Percentiles rank a stretch among this genome's conserved stretches.
Evolutionary conservation across 92 coral and sea anemone species (phyloP).

Genomic region (Montipora capitata): DNA sequence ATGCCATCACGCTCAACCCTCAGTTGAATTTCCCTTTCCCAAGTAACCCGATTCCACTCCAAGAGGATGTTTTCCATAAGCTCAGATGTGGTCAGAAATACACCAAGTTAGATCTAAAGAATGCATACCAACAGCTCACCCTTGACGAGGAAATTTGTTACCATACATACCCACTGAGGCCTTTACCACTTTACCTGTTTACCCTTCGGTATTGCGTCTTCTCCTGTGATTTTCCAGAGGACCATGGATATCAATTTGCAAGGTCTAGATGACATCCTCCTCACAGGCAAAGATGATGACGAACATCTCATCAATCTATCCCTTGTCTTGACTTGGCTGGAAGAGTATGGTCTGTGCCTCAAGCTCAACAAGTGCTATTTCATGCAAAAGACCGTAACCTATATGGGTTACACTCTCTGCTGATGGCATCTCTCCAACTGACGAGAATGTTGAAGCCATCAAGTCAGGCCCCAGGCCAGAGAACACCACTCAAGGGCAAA

Average conservation of each 20-base stretch:
- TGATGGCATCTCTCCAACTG: constrained; percentile 70
- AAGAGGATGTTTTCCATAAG: constrained; percentile 73
- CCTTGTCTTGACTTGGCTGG: constrained; percentile 48
- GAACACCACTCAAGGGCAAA: constrained; percentile 58
- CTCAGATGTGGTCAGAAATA: constrained; percentile 60
- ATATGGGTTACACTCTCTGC: constrained; percentile 74
- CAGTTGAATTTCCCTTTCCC: constrained; percentile 58
- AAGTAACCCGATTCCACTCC: constrained; percentile 66
- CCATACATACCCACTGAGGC: constrained; percentile 69
- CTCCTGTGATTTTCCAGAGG: constrained; percentile 69
- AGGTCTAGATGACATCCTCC: constrained; percentile 78
- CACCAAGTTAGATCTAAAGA: constrained; percentile 73
- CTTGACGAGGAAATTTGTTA: constrained; percentile 66
- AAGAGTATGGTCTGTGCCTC: constrained; percentile 65
- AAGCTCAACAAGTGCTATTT: constrained; percentile 73
- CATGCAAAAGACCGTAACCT: constrained; percentile 71
- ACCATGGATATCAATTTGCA: constrained; percentile 73
- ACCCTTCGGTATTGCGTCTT: constrained; percentile 73
- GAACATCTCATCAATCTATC: constrained; percentile 64
- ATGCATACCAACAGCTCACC: constrained; percentile 78
- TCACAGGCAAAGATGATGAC: constrained; percentile 66
- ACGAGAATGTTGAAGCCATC: constrained; percentile 78
- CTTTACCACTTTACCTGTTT: constrained; percentile 58
- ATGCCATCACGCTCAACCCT: constrained; percentile 66
- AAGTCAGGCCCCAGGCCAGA: constrained; percentile 70